These are phyloP conservation scores for Enteromius fasciolatus DNA, from an alignment of 2,797 vertebrate genomes.

Conservation along the genomic window DNA sequence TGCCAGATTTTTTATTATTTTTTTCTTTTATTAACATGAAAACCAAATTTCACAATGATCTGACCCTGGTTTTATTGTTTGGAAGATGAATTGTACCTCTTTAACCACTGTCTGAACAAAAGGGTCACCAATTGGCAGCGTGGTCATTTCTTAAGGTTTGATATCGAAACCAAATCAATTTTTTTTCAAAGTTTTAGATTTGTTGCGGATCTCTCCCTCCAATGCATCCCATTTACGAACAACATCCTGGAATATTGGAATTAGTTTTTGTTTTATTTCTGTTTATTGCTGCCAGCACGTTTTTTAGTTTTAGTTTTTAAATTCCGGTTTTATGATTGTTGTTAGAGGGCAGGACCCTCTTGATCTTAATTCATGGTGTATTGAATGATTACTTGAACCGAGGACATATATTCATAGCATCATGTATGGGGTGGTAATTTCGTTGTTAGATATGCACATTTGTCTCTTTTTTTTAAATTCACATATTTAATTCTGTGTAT, in stretches of 20 bases:
- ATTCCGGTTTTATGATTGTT: conserved; percentile 18
- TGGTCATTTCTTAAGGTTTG: not conserved
- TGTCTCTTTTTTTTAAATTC: not conserved
- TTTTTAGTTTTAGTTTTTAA: conserved; percentile 29
- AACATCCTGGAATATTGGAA: not conserved
- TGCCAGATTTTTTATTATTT: not conserved
- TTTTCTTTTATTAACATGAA: not conserved
- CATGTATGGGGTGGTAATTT: not conserved
- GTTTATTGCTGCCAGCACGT: conserved; percentile 39
- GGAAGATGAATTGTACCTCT: not conserved
- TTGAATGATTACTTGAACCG: conserved; percentile 1
- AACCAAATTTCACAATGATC: not conserved
- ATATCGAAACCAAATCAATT: not conserved
- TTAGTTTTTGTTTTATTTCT: not conserved
- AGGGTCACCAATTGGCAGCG: not conserved
- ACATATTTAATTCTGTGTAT: not conserved
- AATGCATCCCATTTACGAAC: not conserved
- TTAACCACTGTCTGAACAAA: not conserved
- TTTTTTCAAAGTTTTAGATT: not conserved
- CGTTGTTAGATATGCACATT: not conserved
- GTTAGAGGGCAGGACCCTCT: conserved; percentile 32
- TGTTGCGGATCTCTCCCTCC: not conserved
- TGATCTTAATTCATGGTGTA: not conserved
- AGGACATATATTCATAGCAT: not conserved
- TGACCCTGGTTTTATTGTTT: not conserved